Evolutionary conservation across 2,888 invertebrate species (phyloP), one percentile per base, ranked within the genome.

Genomic region (Agriotes lineatus): DNA sequence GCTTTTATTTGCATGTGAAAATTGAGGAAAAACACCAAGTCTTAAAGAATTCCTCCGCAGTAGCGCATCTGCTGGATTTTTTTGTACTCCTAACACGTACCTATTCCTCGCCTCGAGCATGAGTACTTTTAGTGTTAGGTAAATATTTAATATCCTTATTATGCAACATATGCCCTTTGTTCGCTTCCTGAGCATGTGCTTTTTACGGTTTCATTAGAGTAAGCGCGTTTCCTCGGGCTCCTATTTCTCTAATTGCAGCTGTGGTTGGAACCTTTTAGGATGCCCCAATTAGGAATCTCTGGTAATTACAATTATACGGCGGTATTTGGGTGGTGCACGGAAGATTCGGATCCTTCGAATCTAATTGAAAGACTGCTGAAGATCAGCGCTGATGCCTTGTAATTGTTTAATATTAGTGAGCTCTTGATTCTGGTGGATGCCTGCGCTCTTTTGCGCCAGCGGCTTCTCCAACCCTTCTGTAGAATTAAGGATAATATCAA

Each of bases 401-500:
- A 52, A 52, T 52, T 33, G 33, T 52, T 52, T 52, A 33, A 48
- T 48, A 48, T 48, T 12, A 14, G 12, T 2, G 12, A 4, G 22
- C 22, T 48, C 12, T 22, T 22, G 10, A 20, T n/a, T 22, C 19
- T 48, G 22, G 30, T 30, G 30, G 20, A 10, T 18, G 48, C 19
- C 3, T 25, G 48, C 22, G 7, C n/a, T 1, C 20, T 25, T 20
- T 20, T 12, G 12, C 48, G 48, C 14, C 19, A 19, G 48, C 22
- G 22, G 22, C 48, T 48, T 48, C 22, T 22, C 6, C 22, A 22
- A 48, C 52, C 61, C 52, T 50, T 61, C 33, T 48, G 30, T 42
- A 10, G 37, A 61, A 61, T 61, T 61, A 39, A 12, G 61, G 52
- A 61, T 52, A 25, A 61, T 61, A 61, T 61, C 50, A 61, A 61